phyloP scores from a whole-genome alignment of 2,113 vertebrate genomes.

The Pelodiscus sinensis region DNA sequence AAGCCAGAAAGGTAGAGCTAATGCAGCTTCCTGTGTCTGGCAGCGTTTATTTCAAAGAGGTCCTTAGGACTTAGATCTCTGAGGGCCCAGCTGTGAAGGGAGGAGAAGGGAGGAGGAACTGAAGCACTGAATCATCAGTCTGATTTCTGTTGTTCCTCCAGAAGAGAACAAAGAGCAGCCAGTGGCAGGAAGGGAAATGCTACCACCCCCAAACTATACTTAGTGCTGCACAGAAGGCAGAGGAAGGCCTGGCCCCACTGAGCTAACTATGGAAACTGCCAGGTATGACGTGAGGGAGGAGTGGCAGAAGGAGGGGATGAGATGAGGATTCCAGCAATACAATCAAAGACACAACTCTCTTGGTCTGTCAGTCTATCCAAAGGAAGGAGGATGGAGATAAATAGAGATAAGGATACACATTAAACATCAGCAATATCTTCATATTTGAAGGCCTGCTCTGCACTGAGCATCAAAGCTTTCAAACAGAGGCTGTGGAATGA shows the following conservation, averaged over 20 bases:
- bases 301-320: background rate
- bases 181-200: background rate
- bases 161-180: background rate
- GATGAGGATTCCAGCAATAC: background rate
- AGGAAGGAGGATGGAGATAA: background rate
- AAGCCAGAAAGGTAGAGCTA: background rate
- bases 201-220: background rate
- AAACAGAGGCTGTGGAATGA: background rate
- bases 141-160: background rate
- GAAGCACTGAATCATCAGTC: background rate
- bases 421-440: background rate
- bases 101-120: background rate
- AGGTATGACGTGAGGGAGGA: background rate
- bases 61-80: background rate
- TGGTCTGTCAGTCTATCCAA: background rate
- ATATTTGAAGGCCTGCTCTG: background rate
- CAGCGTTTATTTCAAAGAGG: background rate
- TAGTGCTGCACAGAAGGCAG: background rate
- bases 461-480: background rate
- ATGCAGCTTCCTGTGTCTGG: background rate
- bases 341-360: background rate
- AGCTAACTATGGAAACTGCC: background rate
- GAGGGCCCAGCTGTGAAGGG: background rate
- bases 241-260: background rate
- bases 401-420: background rate